Evolutionary conservation across 2,113 vertebrate species (phyloP).

Genomic region (Laticauda colubrina): DNA sequence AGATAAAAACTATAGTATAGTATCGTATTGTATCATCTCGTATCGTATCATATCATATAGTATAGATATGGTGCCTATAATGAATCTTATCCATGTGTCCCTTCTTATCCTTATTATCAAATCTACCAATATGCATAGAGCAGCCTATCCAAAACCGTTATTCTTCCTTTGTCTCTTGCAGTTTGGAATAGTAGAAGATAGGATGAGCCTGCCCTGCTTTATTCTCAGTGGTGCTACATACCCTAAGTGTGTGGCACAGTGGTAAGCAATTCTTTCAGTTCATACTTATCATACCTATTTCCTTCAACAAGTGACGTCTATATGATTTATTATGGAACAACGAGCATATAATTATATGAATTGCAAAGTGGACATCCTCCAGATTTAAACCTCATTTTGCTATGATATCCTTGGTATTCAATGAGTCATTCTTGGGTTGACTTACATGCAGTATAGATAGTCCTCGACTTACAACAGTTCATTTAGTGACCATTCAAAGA

Average conservation of each 20-base stretch:
- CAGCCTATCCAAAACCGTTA: background rate
- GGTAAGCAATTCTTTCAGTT: background rate
- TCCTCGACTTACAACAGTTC: too few species aligned
- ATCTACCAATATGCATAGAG: background rate
- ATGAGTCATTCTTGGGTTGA: background rate
- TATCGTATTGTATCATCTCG: too few species aligned
- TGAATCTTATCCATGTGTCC: background rate
- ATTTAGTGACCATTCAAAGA: too few species aligned
- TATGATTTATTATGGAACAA: background rate
- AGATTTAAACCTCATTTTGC: background rate
- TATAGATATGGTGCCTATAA: background rate
- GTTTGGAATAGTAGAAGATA: background rate
- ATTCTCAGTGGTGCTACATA: background rate
- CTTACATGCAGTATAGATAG: background rate
- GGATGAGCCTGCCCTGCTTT: background rate
- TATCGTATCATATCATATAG: too few species aligned
- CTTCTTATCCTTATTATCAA: too few species aligned
- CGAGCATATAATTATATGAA: background rate
- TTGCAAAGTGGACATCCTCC: background rate
- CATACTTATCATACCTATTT: background rate
- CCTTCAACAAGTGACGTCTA: background rate
- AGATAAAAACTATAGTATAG: background rate
- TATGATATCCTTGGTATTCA: background rate
- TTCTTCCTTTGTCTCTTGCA: background rate
- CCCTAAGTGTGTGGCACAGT: background rate